These are phyloP conservation scores for Nephrotoma appendiculata DNA, from an alignment of 2,888 invertebrate genomes.

Conservation along the genomic window DNA sequence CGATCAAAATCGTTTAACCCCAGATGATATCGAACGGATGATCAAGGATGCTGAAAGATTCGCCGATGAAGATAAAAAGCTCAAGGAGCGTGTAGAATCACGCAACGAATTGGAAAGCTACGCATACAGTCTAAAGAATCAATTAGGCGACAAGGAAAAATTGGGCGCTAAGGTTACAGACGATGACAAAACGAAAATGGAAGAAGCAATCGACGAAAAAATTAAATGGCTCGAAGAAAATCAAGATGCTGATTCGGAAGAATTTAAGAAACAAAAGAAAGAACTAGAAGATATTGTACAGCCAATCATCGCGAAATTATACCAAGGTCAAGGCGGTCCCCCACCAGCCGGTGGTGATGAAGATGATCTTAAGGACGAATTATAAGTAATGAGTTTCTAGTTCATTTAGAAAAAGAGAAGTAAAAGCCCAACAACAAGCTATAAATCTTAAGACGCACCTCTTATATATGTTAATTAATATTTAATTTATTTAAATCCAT, in stretches of 20 bases:
- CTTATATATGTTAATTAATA: not conserved
- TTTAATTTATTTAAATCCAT: not conserved
- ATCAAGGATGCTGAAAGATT: conserved; percentile 98
- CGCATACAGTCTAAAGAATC: conserved; percentile 95
- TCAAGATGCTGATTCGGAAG: conserved; percentile 80
- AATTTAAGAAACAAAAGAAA: conserved; percentile 90
- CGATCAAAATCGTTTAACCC: conserved; percentile 91
- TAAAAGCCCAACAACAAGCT: not conserved
- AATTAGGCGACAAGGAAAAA: conserved; percentile 92
- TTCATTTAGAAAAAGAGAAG: not conserved
- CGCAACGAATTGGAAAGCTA: conserved; percentile 95
- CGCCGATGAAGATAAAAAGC: conserved; percentile 95
- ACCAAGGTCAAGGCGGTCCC: conserved; percentile 70
- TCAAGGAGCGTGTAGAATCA: conserved; percentile 90
- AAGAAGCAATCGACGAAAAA: conserved; percentile 88
- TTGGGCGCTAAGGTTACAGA: conserved; percentile 80
- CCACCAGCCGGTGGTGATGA: conserved; percentile 60
- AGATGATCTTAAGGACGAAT: conserved; percentile 71
- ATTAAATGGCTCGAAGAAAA: conserved; percentile 98
- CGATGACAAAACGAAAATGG: conserved; percentile 88
- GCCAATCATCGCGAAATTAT: conserved; percentile 93
- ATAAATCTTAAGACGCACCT: not conserved
- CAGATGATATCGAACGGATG: conserved; percentile 98
- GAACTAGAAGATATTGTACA: conserved; percentile 89
- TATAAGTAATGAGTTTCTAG: conserved; percentile 34